Percentiles rank a stretch among this genome's conserved stretches.
Evolutionary conservation across 2,113 vertebrate species (phyloP).

Genomic region (Labrus mixtus): DNA sequence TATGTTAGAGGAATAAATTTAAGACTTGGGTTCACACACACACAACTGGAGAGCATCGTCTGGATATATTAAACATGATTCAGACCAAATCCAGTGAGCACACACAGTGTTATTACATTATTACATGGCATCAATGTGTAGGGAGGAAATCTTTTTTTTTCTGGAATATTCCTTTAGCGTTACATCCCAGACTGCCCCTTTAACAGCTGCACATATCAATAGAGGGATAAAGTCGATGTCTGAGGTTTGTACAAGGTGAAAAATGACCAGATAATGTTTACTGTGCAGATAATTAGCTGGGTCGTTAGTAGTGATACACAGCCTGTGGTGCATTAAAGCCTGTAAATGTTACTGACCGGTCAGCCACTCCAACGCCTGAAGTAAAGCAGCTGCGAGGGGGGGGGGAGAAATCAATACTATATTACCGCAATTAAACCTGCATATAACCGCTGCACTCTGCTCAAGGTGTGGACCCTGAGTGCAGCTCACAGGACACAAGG

Average conservation of each 20-base stretch:
- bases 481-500: constrained; percentile 11
- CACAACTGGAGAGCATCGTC: constrained; percentile 2
- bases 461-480: constrained; percentile 8
- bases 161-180: background rate
- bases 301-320: constrained; percentile 71
- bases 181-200: constrained; percentile 20
- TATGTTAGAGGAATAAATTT: constrained; percentile 67
- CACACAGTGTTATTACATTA: constrained; percentile 15
- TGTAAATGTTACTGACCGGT: constrained; percentile 46
- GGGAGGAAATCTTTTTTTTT: background rate
- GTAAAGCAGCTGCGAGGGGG: constrained; percentile 62
- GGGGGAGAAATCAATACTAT: constrained; percentile 69
- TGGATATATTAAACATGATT: constrained; percentile 49
- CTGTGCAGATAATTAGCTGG: constrained; percentile 59
- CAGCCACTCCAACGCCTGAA: constrained; percentile 40
- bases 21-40: constrained; percentile 20
- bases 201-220: constrained; percentile 29
- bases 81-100: constrained; percentile 22
- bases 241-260: constrained; percentile 59
- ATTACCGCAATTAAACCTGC: constrained; percentile 75
- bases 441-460: constrained; percentile 20
- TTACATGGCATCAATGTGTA: background rate
- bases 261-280: constrained; percentile 73
- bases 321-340: constrained; percentile 50
- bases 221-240: constrained; percentile 42